phyloP scores from a whole-genome alignment of 2,797 vertebrate genomes.

The Myotis vivesi region DNA sequence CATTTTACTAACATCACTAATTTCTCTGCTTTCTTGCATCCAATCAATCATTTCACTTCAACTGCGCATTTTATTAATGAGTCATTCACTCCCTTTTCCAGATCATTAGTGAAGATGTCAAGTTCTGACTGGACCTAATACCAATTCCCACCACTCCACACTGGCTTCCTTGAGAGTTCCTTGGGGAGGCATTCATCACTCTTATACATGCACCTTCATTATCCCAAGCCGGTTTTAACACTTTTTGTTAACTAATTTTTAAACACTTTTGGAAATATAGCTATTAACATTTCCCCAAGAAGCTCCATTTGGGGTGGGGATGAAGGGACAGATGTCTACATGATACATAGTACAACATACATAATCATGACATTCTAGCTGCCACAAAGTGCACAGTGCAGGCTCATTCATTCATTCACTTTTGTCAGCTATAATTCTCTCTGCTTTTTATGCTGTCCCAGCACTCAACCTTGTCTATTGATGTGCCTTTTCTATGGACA shows the following conservation, averaged over 20 bases:
- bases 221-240: not conserved
- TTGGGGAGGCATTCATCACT: not conserved
- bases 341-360: rapidly evolving
- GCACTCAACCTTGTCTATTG: not conserved
- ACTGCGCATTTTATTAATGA: conserved; percentile 40
- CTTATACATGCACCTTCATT: not conserved
- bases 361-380: too few relatives aligned
- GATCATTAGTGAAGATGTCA: conserved; percentile 44
- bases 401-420: not conserved
- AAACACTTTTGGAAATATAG: not conserved
- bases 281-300: not conserved
- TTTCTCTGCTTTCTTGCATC: conserved; percentile 37
- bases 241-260: not conserved
- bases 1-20: conserved; percentile 25
- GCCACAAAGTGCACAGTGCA: not conserved
- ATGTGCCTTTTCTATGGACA: not conserved
- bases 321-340: not conserved
- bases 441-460: not conserved
- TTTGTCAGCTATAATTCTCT: not conserved
- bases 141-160: not conserved
- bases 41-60: conserved; percentile 27
- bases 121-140: not conserved
- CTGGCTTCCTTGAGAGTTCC: not conserved
- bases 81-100: not conserved
- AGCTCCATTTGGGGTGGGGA: not conserved